Percentiles rank a stretch among this genome's conserved stretches.
Evolutionary conservation across 2,888 invertebrate genomes (phyloP).

Genomic region (Anagyrus pseudococci): DNA sequence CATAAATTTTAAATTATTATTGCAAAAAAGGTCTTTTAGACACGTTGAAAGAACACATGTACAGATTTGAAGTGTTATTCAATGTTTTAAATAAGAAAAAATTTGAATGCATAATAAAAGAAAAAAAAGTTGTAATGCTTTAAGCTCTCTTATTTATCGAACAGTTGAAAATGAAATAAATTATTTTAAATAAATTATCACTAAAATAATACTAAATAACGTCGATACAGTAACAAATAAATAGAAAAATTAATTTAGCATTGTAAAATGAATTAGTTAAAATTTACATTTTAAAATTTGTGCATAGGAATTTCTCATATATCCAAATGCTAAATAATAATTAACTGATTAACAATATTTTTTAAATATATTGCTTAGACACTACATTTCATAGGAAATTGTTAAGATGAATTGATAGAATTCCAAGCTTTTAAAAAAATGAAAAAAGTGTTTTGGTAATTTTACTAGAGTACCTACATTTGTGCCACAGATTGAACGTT

Average conservation of each 20-base stretch:
- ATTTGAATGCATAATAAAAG: neutral
- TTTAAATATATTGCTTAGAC: constrained; percentile 20
- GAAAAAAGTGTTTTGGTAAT: constrained; percentile 5
- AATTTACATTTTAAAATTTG: constrained; percentile 20
- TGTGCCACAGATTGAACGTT: constrained; percentile 28
- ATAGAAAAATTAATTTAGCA: neutral
- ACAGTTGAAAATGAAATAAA: neutral
- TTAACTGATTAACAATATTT: constrained; percentile 21
- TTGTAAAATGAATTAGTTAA: constrained; percentile 10
- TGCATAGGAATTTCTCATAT: no score
- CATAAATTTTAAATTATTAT: no score
- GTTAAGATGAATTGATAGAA: neutral
- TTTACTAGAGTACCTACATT: constrained; percentile 23
- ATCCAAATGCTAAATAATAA: constrained; percentile 11
- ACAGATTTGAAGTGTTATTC: no score
- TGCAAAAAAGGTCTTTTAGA: no score
- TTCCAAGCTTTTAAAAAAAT: constrained; percentile 4
- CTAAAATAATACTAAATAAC: neutral
- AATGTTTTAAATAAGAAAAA: no score
- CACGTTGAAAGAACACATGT: no score
- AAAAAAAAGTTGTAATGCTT: constrained; percentile 5
- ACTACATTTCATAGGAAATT: constrained; percentile 4
- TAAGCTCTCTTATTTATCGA: neutral
- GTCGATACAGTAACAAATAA: constrained; percentile 1
- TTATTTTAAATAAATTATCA: neutral